Conservation (phyloP, 2,888 invertebrate genomes). For the Eupeodes latifasciatus region DNA sequence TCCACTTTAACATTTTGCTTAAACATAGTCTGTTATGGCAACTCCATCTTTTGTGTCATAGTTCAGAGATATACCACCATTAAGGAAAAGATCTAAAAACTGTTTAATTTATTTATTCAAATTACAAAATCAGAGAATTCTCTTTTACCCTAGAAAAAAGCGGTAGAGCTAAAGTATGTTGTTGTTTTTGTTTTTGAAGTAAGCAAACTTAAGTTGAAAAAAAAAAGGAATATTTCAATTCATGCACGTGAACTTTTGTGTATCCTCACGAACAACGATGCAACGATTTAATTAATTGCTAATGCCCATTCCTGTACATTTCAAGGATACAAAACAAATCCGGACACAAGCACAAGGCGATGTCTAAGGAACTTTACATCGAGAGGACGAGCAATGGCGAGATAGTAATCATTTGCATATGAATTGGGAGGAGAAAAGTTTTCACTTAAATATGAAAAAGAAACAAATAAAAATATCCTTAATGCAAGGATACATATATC, state of each 20-base stretch:
- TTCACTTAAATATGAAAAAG: not conserved
- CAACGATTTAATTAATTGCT: constrained; percentile 65
- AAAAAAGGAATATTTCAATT: constrained; percentile 46
- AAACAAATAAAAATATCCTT: constrained; percentile 11
- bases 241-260: constrained; percentile 59
- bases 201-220: constrained; percentile 24
- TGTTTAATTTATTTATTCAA: constrained; percentile 51
- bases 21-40: not conserved
- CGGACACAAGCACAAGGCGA: not conserved
- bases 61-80: not conserved
- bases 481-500: not conserved
- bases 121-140: not conserved
- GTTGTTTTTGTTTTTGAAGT: not conserved
- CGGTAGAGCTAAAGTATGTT: not conserved
- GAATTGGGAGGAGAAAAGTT: constrained; percentile 44
- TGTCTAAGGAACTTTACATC: not conserved
- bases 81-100: constrained; percentile 19
- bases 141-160: not conserved
- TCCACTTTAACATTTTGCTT: no score
- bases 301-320: constrained; percentile 45
- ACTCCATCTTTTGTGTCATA: not conserved
- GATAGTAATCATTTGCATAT: constrained; percentile 60
- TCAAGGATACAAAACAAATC: constrained; percentile 25
- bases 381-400: not conserved
- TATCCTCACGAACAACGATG: constrained; percentile 38